A percentile compares a stretch with the other conserved stretches of the same genome.
These are phyloP conservation scores for Burhinus bistriatus DNA, from an alignment of 2,113 vertebrate species.

Conservation along the genomic window DNA sequence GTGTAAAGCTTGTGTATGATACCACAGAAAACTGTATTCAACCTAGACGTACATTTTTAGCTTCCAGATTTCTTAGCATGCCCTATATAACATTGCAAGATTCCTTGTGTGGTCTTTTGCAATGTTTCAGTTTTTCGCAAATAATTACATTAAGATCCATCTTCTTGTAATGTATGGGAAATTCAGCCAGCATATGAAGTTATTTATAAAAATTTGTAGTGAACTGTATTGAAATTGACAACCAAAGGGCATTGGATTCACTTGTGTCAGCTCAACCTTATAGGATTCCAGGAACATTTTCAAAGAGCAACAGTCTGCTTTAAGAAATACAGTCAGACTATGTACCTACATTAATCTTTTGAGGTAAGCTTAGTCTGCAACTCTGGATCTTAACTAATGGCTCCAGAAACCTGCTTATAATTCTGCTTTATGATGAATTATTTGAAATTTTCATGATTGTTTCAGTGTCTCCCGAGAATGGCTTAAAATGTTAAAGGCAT, in stretches of 20 bases:
- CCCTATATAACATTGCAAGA: not conserved
- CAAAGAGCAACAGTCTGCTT: not conserved
- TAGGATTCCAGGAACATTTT: not conserved
- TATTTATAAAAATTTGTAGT: not conserved
- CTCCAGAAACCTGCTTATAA: not conserved
- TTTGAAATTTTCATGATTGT: not conserved
- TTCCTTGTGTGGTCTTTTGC: not conserved
- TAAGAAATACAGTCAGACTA: not conserved
- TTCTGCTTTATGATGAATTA: not conserved
- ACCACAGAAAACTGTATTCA: not conserved
- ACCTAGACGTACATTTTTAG: not conserved
- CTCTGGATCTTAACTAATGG: not conserved
- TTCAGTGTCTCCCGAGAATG: not conserved
- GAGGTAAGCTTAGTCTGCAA: not conserved
- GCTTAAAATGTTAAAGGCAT: not conserved
- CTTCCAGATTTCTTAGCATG: not conserved
- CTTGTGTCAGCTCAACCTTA: not conserved
- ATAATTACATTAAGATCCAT: not conserved
- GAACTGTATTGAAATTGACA: not conserved
- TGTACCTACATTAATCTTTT: not conserved
- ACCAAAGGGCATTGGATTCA: not conserved
- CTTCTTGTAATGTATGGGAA: not conserved
- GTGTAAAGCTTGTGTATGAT: not conserved
- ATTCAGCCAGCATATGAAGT: not conserved
- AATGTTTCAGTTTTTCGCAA: not conserved